These are phyloP conservation scores for Drosophila rellima DNA, from an alignment of 2,888 invertebrate species.

Conservation along the genomic window DNA sequence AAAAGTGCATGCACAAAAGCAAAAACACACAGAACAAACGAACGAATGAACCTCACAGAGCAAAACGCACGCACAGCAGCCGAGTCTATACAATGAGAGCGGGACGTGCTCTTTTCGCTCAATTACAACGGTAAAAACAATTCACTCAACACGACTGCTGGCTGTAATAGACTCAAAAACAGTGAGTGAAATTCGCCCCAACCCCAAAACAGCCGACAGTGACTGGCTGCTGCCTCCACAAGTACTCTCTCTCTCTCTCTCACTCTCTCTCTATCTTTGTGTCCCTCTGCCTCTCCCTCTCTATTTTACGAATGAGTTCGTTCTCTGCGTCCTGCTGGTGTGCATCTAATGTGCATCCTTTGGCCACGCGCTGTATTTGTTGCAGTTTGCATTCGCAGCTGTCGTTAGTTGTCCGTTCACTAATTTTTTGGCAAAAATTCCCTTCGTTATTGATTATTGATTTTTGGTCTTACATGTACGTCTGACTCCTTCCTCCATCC, in stretches of 20 bases:
- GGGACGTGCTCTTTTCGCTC: conserved; percentile 30
- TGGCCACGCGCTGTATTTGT: conserved; percentile 59
- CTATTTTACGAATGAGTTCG: background rate
- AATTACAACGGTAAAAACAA: conserved; percentile 46
- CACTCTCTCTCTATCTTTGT: conserved; percentile 21
- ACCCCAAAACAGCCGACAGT: conserved; percentile 50
- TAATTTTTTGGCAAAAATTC: conserved; percentile 56
- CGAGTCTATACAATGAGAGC: conserved; percentile 21
- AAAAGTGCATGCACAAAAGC: conserved; percentile 66
- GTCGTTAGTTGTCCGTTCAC: conserved; percentile 34
- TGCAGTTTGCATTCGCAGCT: conserved; percentile 66
- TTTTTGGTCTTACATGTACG: conserved; percentile 46
- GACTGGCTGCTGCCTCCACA: conserved; percentile 60
- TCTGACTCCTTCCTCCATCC: background rate
- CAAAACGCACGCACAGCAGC: conserved; percentile 42
- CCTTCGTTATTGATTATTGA: conserved; percentile 75
- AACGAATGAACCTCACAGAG: conserved; percentile 18
- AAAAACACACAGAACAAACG: conserved; percentile 43
- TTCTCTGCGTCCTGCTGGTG: conserved; percentile 34
- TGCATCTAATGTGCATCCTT: conserved; percentile 66
- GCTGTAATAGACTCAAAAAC: conserved; percentile 51
- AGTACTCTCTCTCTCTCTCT: conserved; percentile 20
- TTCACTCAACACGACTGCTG: conserved; percentile 54
- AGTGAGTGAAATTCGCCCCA: conserved; percentile 63
- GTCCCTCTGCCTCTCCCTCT: conserved; percentile 6